Base-by-base conservation (phyloP, 2,888 invertebrate genomes). In the Hemaris fuciformis region DNA sequence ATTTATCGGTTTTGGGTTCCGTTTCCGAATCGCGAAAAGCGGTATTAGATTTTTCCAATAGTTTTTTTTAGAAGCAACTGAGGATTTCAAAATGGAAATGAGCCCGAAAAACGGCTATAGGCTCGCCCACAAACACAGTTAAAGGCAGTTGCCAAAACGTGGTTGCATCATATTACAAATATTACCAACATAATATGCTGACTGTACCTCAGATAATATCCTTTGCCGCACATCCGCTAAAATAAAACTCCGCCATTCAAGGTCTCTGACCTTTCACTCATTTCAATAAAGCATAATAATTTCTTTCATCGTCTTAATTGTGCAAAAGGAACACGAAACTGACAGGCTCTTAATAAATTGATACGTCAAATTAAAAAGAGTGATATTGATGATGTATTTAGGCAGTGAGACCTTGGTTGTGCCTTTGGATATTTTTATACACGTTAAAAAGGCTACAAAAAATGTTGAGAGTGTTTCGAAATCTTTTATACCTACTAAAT, bases 121-220 rank as follows among this genome's bases (percentile, higher is more conserved):
- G n/a, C n/a, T n/a, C n/a, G n/a, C n/a, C n/a, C n/a, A n/a, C n/a
- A n/a, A n/a, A n/a, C n/a, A n/a, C n/a, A n/a, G n/a, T n/a, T n/a
- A n/a, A n/a, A n/a, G n/a, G n/a, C n/a, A n/a, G n/a, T n/a, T n/a
- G n/a, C n/a, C n/a, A n/a, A n/a, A n/a, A n/a, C n/a, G n/a, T n/a
- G n/a, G n/a, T n/a, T n/a, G n/a, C n/a, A n/a, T n/a, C n/a, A n/a
- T n/a, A n/a, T n/a, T n/a, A n/a, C n/a, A n/a, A n/a, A n/a, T n/a
- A n/a, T n/a, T n/a, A n/a, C n/a, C 3, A 20, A 8, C 34, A 18
- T 10, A 43, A n/a, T 74, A 42, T 81, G 75, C 72, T 8, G 38
- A 77, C 84, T 34, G 61, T 89, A 87, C 83, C 72, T 80, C 81
- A 84, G 83, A 83, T n/a, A n/a, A n/a, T 83, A 84, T 81, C 77